A percentile compares a stretch with the other conserved stretches of the same genome.
Conservation (phyloP, 2,113 vertebrate genomes). For the Ivindomyrus marchei region DNA sequence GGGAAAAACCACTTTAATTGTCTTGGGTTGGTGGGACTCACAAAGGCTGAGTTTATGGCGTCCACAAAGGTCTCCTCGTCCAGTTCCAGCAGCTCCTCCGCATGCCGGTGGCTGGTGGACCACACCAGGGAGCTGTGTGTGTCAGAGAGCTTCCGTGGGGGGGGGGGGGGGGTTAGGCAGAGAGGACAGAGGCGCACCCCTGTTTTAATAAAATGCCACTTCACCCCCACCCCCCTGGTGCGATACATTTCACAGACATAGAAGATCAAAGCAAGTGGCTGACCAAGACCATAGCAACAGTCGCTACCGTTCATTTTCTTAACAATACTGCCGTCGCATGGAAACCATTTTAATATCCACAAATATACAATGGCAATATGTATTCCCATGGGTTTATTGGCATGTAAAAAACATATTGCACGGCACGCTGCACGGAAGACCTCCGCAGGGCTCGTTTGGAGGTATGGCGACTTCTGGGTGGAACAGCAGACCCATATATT, state of each 20-base stretch:
- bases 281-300: not conserved
- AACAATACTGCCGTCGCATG: not conserved
- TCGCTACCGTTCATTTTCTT: not conserved
- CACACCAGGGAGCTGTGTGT: constrained; percentile 89
- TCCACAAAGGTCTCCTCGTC: constrained; percentile 91
- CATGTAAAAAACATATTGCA: not conserved
- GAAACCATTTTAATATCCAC: constrained; percentile 17
- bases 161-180: not conserved
- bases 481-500: not conserved
- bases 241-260: constrained; percentile 7
- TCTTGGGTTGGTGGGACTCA: constrained; percentile 55
- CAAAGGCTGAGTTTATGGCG: constrained; percentile 90
- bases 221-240: too few species aligned
- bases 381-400: not conserved
- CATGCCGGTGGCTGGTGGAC: constrained; percentile 85
- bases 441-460: not conserved
- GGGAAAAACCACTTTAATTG: not conserved
- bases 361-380: not conserved
- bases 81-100: constrained; percentile 75
- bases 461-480: not conserved
- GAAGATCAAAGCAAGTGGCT: not conserved
- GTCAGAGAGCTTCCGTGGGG: constrained; percentile 75
- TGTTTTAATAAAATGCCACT: too few species aligned
- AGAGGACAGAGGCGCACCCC: too few species aligned
- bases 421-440: not conserved